These are phyloP conservation scores for Megaleporinus macrocephalus DNA, from an alignment of 2,113 vertebrate genomes.

Conservation along the genomic window DNA sequence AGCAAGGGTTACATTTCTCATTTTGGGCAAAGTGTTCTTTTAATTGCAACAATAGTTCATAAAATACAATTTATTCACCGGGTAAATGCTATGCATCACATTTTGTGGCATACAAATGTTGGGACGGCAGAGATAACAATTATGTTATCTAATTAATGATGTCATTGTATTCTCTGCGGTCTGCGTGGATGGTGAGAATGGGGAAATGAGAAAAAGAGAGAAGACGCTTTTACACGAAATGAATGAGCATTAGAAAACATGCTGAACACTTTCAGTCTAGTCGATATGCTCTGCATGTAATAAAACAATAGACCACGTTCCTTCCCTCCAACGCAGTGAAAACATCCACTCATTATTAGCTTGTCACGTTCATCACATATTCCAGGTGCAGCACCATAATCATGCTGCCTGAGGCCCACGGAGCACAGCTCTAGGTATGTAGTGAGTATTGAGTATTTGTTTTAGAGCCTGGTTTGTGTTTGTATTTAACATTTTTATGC, in stretches of 20 bases:
- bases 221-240: not conserved
- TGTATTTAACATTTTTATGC: no score
- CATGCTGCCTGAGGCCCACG: not conserved
- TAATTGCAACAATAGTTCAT: no score
- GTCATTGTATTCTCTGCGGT: not conserved
- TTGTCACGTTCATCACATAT: slow-evolving; percentile 18
- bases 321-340: not conserved
- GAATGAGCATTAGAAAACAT: not conserved
- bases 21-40: no score
- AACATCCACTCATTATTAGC: slow-evolving; percentile 12
- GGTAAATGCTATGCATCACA: not conserved
- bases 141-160: not conserved
- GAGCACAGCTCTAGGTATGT: not conserved
- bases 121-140: not conserved
- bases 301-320: not conserved
- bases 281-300: not conserved
- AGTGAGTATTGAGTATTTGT: no score
- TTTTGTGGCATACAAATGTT: not conserved
- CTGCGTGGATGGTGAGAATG: not conserved
- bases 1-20: no score
- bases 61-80: not conserved
- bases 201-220: not conserved
- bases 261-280: slow-evolving; percentile 1
- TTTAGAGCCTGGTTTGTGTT: no score
- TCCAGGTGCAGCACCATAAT: slow-evolving; percentile 14